Percentiles rank a stretch among this genome's conserved stretches.
Conservation (phyloP, 2,113 vertebrate species). For the Podarcis muralis region DNA sequence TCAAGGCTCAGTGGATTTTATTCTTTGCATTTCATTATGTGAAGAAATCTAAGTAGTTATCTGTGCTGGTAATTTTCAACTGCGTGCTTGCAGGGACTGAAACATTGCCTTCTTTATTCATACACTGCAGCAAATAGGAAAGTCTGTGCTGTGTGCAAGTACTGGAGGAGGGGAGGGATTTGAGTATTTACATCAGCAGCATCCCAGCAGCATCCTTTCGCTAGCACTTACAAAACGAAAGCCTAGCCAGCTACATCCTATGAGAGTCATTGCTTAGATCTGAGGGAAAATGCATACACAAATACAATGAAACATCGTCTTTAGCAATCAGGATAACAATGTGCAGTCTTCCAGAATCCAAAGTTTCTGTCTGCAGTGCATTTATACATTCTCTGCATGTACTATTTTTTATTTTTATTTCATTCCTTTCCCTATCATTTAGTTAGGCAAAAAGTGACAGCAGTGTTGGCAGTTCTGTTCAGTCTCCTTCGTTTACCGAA, state of each 20-base stretch:
- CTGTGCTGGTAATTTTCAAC: conserved; percentile 32
- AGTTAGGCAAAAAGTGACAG: conserved; percentile 30
- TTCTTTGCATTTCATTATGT: conserved; percentile 31
- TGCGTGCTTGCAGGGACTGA: background rate
- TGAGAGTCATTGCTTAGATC: conserved; percentile 8
- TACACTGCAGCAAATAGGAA: conserved; percentile 47
- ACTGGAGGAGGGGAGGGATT: conserved; percentile 45
- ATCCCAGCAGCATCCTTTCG: conserved; percentile 36
- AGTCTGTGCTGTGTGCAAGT: background rate
- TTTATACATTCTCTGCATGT: background rate
- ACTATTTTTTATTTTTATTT: background rate
- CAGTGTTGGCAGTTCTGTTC: background rate
- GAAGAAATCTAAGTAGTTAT: conserved; percentile 14
- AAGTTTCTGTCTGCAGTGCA: background rate
- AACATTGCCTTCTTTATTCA: conserved; percentile 33
- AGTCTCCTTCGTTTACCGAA: background rate
- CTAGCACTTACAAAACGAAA: conserved; percentile 30
- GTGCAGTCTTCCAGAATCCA: background rate
- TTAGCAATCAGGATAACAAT: background rate
- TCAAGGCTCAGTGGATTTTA: background rate
- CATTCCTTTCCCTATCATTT: conserved; percentile 1
- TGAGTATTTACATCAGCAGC: conserved; percentile 27
- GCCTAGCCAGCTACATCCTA: background rate
- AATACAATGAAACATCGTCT: background rate
- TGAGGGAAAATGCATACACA: background rate